Evolutionary conservation across 2,113 vertebrate genomes (phyloP).

Genomic region (Chauna torquata): DNA sequence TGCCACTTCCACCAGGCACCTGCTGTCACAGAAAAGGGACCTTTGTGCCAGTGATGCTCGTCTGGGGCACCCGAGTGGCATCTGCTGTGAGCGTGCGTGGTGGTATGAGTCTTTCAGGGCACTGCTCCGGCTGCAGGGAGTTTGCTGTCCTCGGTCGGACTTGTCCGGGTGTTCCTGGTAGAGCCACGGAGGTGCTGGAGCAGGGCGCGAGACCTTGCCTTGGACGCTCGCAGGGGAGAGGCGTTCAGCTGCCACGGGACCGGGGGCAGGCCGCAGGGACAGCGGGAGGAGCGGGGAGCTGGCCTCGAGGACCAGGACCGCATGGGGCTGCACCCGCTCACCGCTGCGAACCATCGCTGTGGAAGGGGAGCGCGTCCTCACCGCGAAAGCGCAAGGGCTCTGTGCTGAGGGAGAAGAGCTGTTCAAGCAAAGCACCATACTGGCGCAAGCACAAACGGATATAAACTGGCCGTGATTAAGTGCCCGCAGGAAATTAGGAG

Average conservation of each 20-base stretch:
- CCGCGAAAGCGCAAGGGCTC: neutral
- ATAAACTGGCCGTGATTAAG: neutral
- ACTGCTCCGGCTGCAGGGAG: neutral
- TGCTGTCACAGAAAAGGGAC: neutral
- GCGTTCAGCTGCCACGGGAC: fast-evolving
- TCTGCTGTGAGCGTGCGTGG: neutral
- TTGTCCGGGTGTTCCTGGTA: neutral
- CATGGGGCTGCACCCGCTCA: fast-evolving
- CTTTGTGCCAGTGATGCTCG: fast-evolving
- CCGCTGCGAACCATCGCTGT: fast-evolving
- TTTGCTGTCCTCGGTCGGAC: fast-evolving
- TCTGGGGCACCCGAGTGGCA: fast-evolving
- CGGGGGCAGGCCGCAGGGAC: fast-evolving
- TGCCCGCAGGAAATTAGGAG: conserved; percentile 24
- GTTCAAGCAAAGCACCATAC: neutral
- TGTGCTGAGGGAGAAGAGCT: neutral
- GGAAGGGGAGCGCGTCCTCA: neutral
- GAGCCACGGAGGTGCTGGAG: fast-evolving
- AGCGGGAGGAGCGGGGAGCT: fast-evolving
- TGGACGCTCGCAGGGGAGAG: fast-evolving
- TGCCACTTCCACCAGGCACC: neutral
- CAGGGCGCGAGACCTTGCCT: neutral
- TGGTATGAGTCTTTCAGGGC: neutral
- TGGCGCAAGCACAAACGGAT: neutral
- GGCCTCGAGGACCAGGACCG: neutral